A percentile compares a stretch with the other conserved stretches of the same genome.
Evolutionary conservation across 1,140 invertebrate species (phyloP).

Genomic region (Ectropis grisescens): DNA sequence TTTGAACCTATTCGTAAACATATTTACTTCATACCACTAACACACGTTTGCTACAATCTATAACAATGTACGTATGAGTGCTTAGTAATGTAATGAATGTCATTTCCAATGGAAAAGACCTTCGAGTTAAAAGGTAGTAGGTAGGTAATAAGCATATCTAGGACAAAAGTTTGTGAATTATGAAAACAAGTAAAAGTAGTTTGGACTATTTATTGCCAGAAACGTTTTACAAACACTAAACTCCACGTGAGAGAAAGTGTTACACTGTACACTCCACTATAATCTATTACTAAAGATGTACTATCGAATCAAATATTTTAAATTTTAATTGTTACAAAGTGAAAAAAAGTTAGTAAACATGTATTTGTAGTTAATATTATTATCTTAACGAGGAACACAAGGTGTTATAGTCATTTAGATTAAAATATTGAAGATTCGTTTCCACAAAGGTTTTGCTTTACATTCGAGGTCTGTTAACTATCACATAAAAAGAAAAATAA

Average conservation of each 20-base stretch:
- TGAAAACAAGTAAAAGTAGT: slow-evolving; percentile 21
- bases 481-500: slow-evolving; percentile 60
- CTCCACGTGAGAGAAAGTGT: slow-evolving; percentile 38
- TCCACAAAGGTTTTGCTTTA: slow-evolving; percentile 42
- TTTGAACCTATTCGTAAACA: too few relatives aligned
- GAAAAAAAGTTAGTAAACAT: slow-evolving; percentile 52
- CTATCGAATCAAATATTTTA: slow-evolving; percentile 30
- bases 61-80: too few relatives aligned
- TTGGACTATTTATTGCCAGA: slow-evolving; percentile 69
- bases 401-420: neutral
- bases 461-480: slow-evolving; percentile 57
- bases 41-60: too few relatives aligned
- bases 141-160: too few relatives aligned
- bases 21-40: too few relatives aligned
- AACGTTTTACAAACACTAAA: slow-evolving; percentile 62
- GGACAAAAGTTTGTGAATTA: too few relatives aligned
- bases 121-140: too few relatives aligned
- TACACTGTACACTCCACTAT: slow-evolving; percentile 59
- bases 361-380: slow-evolving; percentile 26
- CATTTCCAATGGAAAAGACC: too few relatives aligned
- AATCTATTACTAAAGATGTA: slow-evolving; percentile 58
- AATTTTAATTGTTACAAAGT: slow-evolving; percentile 13
- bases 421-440: slow-evolving; percentile 36
- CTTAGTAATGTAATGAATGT: too few relatives aligned
- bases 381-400: slow-evolving; percentile 39